These are phyloP conservation scores for Tapirus indicus DNA, from an alignment of 2,797 vertebrate genomes.

Conservation along the genomic window DNA sequence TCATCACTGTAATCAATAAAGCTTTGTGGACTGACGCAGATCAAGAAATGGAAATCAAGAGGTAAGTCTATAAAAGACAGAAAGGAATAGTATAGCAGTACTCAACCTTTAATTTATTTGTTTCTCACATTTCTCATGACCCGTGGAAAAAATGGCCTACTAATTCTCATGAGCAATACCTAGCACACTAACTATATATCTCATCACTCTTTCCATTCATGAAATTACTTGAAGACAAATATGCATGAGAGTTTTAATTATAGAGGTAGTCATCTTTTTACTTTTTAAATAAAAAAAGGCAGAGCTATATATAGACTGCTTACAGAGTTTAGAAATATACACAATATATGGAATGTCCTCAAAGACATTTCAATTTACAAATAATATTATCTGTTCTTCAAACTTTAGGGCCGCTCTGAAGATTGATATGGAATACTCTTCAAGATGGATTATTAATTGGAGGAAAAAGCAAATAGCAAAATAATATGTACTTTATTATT, in stretches of 20 bases:
- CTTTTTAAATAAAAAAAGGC: background rate
- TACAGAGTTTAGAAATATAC: background rate
- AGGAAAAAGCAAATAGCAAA: background rate
- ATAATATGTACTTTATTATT: background rate
- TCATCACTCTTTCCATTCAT: background rate
- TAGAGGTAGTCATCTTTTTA: background rate
- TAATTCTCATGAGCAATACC: background rate
- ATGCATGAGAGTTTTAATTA: background rate
- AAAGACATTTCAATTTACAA: background rate
- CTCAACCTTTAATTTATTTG: background rate
- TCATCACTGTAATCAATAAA: background rate
- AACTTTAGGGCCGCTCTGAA: background rate
- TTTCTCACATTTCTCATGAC: background rate
- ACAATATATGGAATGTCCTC: background rate
- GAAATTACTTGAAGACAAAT: conserved; percentile 12
- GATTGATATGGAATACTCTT: background rate
- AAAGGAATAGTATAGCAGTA: background rate
- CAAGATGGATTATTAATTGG: background rate
- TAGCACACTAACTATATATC: background rate
- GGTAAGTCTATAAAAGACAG: background rate
- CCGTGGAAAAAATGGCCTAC: background rate
- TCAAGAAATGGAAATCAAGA: conserved; percentile 30
- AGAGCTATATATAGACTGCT: background rate
- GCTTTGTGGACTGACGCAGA: background rate
- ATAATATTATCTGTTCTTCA: background rate